Conservation (phyloP, 2,888 invertebrate genomes). For the Zaprionus bogoriensis region DNA sequence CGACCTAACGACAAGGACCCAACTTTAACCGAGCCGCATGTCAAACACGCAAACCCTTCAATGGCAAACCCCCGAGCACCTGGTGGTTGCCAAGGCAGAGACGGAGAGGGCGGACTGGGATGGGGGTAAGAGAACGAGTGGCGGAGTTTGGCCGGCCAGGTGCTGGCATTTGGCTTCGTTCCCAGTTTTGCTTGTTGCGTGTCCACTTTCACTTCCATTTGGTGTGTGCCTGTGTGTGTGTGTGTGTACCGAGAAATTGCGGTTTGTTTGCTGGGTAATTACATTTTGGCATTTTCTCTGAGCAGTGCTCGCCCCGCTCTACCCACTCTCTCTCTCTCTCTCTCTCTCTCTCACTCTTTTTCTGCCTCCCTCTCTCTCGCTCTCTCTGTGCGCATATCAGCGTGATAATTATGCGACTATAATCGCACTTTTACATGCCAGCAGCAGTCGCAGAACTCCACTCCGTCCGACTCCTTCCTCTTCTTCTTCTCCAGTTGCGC, state of each 20-base stretch:
- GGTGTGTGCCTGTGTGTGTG: conserved; percentile 27
- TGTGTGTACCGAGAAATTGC: conserved; percentile 73
- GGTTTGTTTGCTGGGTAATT: conserved; percentile 77
- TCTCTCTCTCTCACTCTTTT: background rate
- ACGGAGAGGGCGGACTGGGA: background rate
- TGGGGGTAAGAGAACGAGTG: conserved; percentile 22
- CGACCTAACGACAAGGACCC: conserved; percentile 49
- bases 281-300: conserved; percentile 72
- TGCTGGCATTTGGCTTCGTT: conserved; percentile 55
- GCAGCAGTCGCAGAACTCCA: conserved; percentile 20
- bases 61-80: conserved; percentile 39
- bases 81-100: background rate
- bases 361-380: background rate
- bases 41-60: conserved; percentile 74
- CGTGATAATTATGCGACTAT: conserved; percentile 79
- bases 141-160: conserved; percentile 33
- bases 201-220: conserved; percentile 76
- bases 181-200: conserved; percentile 68
- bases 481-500: no score
- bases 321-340: background rate
- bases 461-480: background rate
- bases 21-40: conserved; percentile 66
- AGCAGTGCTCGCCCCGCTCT: conserved; percentile 11
- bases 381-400: conserved; percentile 62
- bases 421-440: conserved; percentile 78